These are phyloP conservation scores for Dryococelus australis DNA, from an alignment of 2,888 invertebrate species.

Conservation along the genomic window DNA sequence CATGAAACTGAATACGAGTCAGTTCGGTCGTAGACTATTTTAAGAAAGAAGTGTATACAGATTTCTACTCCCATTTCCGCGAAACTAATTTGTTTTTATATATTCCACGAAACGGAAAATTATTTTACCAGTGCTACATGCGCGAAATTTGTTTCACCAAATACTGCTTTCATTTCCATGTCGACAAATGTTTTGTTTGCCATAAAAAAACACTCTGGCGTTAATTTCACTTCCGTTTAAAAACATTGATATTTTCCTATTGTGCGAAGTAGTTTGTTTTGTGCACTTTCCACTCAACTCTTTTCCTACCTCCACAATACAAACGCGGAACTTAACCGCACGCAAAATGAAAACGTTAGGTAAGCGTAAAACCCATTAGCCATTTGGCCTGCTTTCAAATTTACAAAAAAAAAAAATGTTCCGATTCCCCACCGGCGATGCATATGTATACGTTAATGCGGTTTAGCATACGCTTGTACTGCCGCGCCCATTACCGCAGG, in stretches of 20 bases:
- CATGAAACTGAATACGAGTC: no score
- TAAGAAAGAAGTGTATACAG: no score
- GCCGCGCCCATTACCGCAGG: neutral
- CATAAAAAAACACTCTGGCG: no score
- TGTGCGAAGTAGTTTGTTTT: neutral
- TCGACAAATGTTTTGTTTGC: no score
- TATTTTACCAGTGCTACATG: no score
- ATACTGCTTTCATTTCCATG: no score
- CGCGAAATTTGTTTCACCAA: no score
- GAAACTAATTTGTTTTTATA: no score
- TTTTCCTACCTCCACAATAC: neutral
- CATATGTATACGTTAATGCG: neutral
- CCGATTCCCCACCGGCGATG: neutral
- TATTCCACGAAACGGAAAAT: no score
- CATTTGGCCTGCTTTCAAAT: neutral
- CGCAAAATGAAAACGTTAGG: slow-evolving; percentile 19
- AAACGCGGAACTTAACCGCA: slow-evolving; percentile 1
- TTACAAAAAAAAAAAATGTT: neutral
- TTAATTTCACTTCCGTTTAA: no score
- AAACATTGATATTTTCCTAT: neutral
- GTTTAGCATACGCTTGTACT: slow-evolving; percentile 11
- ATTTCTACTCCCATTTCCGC: no score
- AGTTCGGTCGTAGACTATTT: no score
- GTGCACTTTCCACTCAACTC: neutral
- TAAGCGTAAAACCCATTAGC: slow-evolving; percentile 22